phyloP scores from a whole-genome alignment of 2,797 vertebrate genomes.

The Pteronotus mesoamericanus region DNA sequence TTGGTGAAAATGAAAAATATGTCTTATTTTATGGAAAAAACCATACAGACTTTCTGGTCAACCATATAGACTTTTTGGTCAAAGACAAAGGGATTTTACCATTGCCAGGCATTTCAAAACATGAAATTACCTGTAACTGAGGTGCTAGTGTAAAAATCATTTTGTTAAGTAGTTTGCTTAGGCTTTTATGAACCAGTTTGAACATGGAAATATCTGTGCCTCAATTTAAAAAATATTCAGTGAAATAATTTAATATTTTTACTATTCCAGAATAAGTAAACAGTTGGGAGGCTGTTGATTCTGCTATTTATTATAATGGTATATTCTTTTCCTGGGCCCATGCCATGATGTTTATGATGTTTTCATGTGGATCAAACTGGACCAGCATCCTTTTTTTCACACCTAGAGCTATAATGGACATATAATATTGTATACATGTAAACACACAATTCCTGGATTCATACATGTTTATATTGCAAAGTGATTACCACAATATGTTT shows the following conservation, averaged over 20 bases:
- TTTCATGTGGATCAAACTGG: neutral
- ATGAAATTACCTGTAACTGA: neutral
- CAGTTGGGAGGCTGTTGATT: neutral
- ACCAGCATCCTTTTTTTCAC: neutral
- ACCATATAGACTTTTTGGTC: no score
- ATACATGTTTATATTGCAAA: neutral
- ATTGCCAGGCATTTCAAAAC: neutral
- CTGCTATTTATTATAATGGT: neutral
- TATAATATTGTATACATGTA: neutral
- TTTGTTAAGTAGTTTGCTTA: neutral
- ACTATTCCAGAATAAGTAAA: neutral
- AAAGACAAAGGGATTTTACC: neutral
- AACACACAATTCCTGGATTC: neutral
- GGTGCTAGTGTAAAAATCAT: neutral
- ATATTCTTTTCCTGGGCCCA: neutral
- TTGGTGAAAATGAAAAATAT: no score
- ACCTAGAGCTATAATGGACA: neutral
- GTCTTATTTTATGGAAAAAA: no score
- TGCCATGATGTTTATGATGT: neutral
- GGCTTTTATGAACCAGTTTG: neutral
- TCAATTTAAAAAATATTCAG: slow-evolving; percentile 21
- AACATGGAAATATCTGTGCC: neutral
- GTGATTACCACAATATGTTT: neutral
- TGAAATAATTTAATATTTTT: slow-evolving; percentile 13
- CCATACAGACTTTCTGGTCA: no score